Evolutionary conservation across 37 sponge, comb jelly and placozoan genomes (phyloP).

Genomic region (Theonella swinhoei): DNA sequence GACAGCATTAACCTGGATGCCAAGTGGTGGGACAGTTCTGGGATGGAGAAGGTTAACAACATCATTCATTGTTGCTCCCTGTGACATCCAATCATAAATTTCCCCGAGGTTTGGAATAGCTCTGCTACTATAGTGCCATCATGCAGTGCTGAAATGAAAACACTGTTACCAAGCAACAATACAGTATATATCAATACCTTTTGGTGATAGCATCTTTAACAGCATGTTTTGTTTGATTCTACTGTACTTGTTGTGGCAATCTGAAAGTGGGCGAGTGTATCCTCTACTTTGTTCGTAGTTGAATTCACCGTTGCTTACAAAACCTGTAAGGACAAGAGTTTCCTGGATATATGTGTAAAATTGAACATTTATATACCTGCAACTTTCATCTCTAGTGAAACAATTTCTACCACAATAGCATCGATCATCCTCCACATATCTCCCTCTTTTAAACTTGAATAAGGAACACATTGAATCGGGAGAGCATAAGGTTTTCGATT

Average conservation of each 20-base stretch:
- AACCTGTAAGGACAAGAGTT: not conserved
- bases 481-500: conserved; percentile 49
- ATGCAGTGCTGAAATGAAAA: not conserved
- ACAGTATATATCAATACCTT: not conserved
- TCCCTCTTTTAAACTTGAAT: conserved; percentile 10
- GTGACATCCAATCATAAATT: conserved; percentile 10
- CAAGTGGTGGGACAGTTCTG: conserved; percentile 41
- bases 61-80: not conserved
- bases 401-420: not conserved
- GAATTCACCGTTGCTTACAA: conserved; percentile 16
- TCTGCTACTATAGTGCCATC: conserved; percentile 23
- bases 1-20: conserved; percentile 17
- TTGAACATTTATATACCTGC: not conserved
- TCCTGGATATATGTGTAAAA: not conserved
- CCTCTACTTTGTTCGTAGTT: not conserved
- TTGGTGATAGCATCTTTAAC: not conserved
- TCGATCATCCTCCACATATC: not conserved
- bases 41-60: conserved; percentile 5
- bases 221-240: not conserved
- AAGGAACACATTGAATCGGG: conserved; percentile 46
- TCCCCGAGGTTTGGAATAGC: conserved; percentile 1
- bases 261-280: conserved; percentile 11
- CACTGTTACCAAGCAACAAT: not conserved
- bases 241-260: not conserved
- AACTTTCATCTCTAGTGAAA: not conserved